phyloP scores from a whole-genome alignment of 1,140 invertebrate species.

The Centruroides sculpturatus region DNA sequence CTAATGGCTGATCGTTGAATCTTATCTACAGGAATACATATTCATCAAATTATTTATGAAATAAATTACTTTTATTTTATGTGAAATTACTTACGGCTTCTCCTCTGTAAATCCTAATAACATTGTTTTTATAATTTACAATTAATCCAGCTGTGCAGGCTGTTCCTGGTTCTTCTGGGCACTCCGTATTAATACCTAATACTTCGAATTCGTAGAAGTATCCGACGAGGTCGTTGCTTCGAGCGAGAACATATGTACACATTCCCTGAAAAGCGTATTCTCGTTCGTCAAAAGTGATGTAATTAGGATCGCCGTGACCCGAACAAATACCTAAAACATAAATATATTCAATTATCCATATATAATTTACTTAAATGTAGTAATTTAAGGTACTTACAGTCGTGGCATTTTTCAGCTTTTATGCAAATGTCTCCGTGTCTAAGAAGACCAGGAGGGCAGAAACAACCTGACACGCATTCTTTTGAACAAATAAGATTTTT shows the following conservation, averaged over 20 bases:
- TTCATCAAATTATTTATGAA: no score
- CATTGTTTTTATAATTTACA: slow-evolving; percentile 45
- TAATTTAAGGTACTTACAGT: slow-evolving; percentile 40
- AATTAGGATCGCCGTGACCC: slow-evolving; percentile 50
- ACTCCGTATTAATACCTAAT: slow-evolving; percentile 44
- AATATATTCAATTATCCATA: not conserved
- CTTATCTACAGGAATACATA: not conserved
- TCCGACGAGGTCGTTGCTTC: slow-evolving; percentile 36
- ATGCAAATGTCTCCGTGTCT: slow-evolving; percentile 51
- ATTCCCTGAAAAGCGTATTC: slow-evolving; percentile 56
- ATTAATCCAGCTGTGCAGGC: slow-evolving; percentile 46
- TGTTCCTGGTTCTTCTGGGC: slow-evolving; percentile 32
- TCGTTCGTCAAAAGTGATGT: slow-evolving; percentile 52
- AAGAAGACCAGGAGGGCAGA: slow-evolving; percentile 59
- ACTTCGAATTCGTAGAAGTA: slow-evolving; percentile 34
- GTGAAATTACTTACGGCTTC: slow-evolving; percentile 9
- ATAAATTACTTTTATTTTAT: no score
- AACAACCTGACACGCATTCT: slow-evolving; percentile 62
- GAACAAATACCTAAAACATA: slow-evolving; percentile 41
- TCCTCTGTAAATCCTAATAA: slow-evolving; percentile 31
- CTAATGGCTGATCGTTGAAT: not conserved
- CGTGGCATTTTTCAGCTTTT: slow-evolving; percentile 49
- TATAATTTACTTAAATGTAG: not conserved
- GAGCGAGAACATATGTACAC: slow-evolving; percentile 59
- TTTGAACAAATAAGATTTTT: slow-evolving; percentile 42